Evolutionary conservation across 92 coral and sea anemone genomes (phyloP).

Genomic region (Bergia sp.): DNA sequence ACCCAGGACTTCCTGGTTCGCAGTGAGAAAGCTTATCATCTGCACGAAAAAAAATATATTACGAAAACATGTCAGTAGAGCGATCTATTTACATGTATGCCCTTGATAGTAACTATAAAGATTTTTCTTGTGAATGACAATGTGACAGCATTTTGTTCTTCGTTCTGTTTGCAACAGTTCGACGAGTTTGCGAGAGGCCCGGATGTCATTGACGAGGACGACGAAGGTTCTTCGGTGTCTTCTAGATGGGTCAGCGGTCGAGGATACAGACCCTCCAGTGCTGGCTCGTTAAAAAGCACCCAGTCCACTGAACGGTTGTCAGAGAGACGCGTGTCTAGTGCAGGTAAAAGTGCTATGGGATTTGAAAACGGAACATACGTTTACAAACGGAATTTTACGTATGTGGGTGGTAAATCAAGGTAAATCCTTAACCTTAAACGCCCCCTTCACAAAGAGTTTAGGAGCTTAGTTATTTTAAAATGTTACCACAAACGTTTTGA

Average conservation of each 20-base stretch:
- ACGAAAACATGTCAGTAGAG: neutral
- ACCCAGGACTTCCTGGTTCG: no score
- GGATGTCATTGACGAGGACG: constrained; percentile 71
- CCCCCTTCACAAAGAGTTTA: no score
- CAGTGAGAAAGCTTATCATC: no score
- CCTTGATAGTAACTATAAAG: neutral
- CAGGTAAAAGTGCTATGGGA: constrained; percentile 25
- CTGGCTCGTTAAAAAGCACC: constrained; percentile 13
- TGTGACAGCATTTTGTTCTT: neutral
- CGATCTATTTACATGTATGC: no score
- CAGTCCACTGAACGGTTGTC: neutral
- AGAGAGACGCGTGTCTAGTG: constrained; percentile 53
- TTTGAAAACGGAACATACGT: neutral
- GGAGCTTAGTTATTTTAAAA: no score
- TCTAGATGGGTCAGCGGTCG: constrained; percentile 8
- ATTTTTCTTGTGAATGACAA: neutral
- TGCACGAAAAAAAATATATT: neutral
- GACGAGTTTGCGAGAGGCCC: constrained; percentile 69
- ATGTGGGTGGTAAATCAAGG: neutral
- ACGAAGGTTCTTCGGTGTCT: constrained; percentile 57
- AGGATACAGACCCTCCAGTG: constrained; percentile 48
- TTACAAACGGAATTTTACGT: neutral
- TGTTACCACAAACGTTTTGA: no score
- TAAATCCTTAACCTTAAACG: neutral
- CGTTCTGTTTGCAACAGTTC: constrained; percentile 32